These are phyloP conservation scores for Platycnemis pennipes DNA, from an alignment of 2,888 invertebrate species.

Conservation along the genomic window DNA sequence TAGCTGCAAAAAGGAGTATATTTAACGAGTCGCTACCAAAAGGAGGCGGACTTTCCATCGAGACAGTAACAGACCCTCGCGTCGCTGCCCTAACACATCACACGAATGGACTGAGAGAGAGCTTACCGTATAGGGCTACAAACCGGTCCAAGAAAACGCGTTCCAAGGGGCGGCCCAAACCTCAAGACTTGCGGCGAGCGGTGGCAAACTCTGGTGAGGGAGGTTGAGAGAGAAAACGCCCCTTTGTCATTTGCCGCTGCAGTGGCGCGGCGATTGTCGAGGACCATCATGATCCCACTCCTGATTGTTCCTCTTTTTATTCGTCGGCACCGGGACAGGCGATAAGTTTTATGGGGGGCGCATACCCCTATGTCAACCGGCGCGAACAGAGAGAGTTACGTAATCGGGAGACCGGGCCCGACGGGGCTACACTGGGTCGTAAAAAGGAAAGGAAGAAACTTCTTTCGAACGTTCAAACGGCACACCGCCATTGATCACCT, in stretches of 20 bases:
- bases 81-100: background rate
- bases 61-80: background rate
- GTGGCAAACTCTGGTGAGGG: background rate
- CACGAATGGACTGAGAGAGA: background rate
- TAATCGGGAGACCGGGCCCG: background rate
- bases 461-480: background rate
- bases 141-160: constrained; percentile 10
- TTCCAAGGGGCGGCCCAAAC: background rate
- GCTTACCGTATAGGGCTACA: background rate
- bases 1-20: background rate
- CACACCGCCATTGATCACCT: background rate
- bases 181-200: background rate
- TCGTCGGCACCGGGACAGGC: background rate
- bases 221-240: background rate
- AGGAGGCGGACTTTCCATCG: background rate
- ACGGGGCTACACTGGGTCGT: background rate
- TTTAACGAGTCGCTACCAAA: background rate
- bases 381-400: background rate
- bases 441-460: background rate
- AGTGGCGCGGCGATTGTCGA: background rate
- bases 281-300: background rate
- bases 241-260: background rate
- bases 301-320: background rate
- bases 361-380: background rate
- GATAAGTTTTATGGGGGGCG: background rate